Conservation (phyloP, 2,797 vertebrate genomes). For the Schizopygopsis malacanthus region DNA sequence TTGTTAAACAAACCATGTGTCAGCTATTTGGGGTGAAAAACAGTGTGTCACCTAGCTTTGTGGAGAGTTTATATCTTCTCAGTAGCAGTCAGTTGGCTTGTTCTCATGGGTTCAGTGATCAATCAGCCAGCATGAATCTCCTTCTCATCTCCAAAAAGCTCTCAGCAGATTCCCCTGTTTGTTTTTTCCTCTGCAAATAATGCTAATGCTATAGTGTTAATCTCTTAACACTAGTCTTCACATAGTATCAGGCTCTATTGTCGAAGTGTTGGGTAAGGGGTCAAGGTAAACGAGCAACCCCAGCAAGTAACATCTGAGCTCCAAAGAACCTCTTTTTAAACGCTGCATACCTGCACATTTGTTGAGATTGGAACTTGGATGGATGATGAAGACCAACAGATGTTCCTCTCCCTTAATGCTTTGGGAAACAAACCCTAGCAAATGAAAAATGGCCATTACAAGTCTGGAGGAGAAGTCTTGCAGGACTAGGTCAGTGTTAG, state of each 20-base stretch:
- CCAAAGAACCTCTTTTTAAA: neutral
- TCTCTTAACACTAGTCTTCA: neutral
- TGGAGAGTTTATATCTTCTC: neutral
- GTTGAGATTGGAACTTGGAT: neutral
- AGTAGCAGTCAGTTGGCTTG: neutral
- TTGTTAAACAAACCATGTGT: neutral
- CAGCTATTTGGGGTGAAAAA: neutral
- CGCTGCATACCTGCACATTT: constrained; percentile 3
- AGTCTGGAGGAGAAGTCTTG: constrained; percentile 5
- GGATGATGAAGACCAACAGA: constrained; percentile 23
- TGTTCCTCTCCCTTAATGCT: constrained; percentile 5
- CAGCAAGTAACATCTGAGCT: constrained; percentile 2
- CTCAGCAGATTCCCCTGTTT: neutral
- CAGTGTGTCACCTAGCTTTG: neutral
- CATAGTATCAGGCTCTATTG: neutral
- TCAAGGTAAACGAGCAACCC: constrained; percentile 2
- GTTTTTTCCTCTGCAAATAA: neutral
- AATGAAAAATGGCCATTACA: constrained; percentile 9
- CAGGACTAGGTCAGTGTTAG: constrained; percentile 5
- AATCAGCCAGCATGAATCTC: neutral
- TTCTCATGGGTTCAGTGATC: neutral
- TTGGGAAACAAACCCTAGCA: neutral
- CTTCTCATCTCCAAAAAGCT: neutral
- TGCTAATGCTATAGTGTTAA: neutral
- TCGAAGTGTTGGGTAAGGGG: neutral